A percentile compares a stretch with the other conserved stretches of the same genome.
Evolutionary conservation across 2,113 vertebrate species (phyloP).

Genomic region (Thalassarche chlororhynchos): DNA sequence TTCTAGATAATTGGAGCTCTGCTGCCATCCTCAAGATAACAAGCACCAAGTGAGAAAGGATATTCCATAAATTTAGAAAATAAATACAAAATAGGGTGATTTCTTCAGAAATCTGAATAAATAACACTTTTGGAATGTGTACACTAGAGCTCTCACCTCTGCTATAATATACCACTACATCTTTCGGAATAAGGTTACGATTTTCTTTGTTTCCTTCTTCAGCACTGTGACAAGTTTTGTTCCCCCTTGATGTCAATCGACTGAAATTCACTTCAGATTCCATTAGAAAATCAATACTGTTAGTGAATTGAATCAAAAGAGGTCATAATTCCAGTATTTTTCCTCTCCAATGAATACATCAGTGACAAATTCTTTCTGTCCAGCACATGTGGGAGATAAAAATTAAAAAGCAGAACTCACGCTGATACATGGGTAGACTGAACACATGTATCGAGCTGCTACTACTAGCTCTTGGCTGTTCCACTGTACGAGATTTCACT

Average conservation of each 20-base stretch:
- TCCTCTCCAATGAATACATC: slow-evolving; percentile 24
- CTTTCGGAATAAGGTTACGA: not conserved
- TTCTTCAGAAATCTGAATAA: not conserved
- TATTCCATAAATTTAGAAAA: not conserved
- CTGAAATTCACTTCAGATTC: slow-evolving; percentile 43
- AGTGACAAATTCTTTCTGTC: slow-evolving; percentile 31
- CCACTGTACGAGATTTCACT: not conserved
- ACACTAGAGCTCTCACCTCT: not conserved
- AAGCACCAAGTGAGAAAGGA: not conserved
- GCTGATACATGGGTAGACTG: not conserved
- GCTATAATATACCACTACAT: not conserved
- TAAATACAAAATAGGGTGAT: not conserved
- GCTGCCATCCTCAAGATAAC: not conserved
- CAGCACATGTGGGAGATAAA: not conserved
- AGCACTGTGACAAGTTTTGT: slow-evolving; percentile 3
- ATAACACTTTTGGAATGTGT: not conserved
- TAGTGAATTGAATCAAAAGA: slow-evolving; percentile 57
- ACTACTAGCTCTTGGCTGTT: not conserved
- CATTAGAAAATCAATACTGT: slow-evolving; percentile 65
- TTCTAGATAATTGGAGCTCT: not conserved
- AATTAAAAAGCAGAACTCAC: not conserved
- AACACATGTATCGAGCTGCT: not conserved
- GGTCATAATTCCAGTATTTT: slow-evolving; percentile 32
- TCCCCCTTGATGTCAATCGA: slow-evolving; percentile 26
- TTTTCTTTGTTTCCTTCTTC: slow-evolving; percentile 34